These are phyloP conservation scores for Pardosa pseudoannulata DNA, from an alignment of 2,888 invertebrate species.

Conservation along the genomic window DNA sequence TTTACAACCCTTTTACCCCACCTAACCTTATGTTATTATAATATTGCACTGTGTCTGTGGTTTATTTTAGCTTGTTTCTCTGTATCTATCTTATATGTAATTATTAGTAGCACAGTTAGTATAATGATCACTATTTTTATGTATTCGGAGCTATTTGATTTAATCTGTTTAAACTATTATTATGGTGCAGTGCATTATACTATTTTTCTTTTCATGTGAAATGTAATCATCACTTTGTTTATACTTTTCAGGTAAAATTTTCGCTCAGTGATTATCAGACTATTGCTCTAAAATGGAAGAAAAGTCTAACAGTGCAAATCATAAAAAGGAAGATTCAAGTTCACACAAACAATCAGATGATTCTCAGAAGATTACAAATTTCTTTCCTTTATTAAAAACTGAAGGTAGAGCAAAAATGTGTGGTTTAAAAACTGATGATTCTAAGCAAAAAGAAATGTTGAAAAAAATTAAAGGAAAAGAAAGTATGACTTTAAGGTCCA, in stretches of 20 bases:
- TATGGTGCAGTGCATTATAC: too few species aligned
- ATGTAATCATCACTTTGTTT: neutral
- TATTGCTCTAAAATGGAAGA: neutral
- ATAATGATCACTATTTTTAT: too few species aligned
- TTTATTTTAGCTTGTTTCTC: too few species aligned
- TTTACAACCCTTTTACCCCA: too few species aligned
- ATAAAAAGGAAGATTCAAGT: neutral
- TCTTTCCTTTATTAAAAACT: slow-evolving; percentile 45
- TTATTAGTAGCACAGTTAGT: too few species aligned
- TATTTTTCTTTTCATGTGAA: too few species aligned
- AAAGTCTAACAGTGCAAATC: neutral
- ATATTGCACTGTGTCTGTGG: too few species aligned
- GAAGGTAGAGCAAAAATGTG: slow-evolving; percentile 72
- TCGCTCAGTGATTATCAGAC: neutral
- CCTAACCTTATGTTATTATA: too few species aligned
- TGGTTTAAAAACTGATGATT: slow-evolving; percentile 50
- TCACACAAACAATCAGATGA: neutral
- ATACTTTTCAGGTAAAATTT: neutral
- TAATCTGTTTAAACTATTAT: too few species aligned
- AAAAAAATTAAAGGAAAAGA: slow-evolving; percentile 55
- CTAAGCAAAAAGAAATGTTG: slow-evolving; percentile 69
- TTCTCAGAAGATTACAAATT: slow-evolving; percentile 47
- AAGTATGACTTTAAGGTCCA: slow-evolving; percentile 15
- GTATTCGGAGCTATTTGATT: too few species aligned
- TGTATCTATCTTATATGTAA: too few species aligned